Evolutionary conservation across 2,113 vertebrate species (phyloP).

Genomic region (Pimephales promelas): DNA sequence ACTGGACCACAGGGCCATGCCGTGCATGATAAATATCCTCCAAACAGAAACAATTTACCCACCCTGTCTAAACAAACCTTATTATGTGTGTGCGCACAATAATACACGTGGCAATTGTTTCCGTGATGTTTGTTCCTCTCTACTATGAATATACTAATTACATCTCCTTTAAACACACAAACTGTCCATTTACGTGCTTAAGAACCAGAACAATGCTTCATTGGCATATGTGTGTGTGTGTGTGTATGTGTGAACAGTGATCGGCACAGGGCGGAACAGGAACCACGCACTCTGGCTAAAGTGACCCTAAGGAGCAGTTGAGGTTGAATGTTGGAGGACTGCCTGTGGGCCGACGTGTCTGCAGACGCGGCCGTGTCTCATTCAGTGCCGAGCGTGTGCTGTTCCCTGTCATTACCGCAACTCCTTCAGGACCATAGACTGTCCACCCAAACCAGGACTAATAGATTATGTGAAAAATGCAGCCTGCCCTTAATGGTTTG

Average conservation of each 20-base stretch:
- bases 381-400: conserved; percentile 43
- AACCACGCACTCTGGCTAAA: conserved; percentile 72
- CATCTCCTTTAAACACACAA: not conserved
- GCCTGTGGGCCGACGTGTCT: conserved; percentile 40
- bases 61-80: conserved; percentile 69
- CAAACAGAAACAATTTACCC: conserved; percentile 74
- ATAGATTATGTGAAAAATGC: conserved; percentile 64
- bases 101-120: conserved; percentile 34
- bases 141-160: conserved; percentile 33
- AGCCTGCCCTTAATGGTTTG: conserved; percentile 48
- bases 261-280: conserved; percentile 73
- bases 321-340: conserved; percentile 39
- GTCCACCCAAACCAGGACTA: conserved; percentile 58
- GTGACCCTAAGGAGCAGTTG: conserved; percentile 73
- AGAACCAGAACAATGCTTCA: conserved; percentile 14
- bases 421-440: conserved; percentile 57
- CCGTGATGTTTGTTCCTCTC: not conserved
- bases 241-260: conserved; percentile 50
- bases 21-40: conserved; percentile 71
- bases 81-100: conserved; percentile 39
- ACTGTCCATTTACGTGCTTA: conserved; percentile 8
- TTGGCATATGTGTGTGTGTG: conserved; percentile 48
- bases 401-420: conserved; percentile 55
- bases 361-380: conserved; percentile 44
- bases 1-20: conserved; percentile 57